These are phyloP conservation scores for Lacerta viridis DNA, from an alignment of 2,797 vertebrate species.

Conservation along the genomic window DNA sequence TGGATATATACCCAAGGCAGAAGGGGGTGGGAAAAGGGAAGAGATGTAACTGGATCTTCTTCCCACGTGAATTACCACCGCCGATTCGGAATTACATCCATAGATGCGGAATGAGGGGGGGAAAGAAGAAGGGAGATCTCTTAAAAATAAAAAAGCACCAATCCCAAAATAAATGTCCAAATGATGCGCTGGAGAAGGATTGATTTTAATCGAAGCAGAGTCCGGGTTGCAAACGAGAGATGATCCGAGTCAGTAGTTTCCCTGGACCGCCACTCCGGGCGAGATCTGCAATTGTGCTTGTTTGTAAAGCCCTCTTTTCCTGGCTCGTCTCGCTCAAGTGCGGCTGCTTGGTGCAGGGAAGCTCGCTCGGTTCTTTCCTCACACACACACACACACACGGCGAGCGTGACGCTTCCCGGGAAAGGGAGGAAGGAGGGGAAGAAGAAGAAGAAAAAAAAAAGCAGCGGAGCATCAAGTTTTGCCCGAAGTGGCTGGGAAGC, in stretches of 20 bases:
- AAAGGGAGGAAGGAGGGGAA: too few species aligned
- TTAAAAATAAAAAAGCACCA: conserved; percentile 39
- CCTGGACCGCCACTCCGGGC: conserved; percentile 73
- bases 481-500: conserved; percentile 75
- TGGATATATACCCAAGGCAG: conserved; percentile 63
- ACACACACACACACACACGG: not conserved
- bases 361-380: not conserved
- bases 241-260: conserved; percentile 74
- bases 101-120: conserved; percentile 68
- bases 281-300: conserved; percentile 79
- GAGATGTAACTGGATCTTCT: conserved; percentile 66
- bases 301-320: conserved; percentile 59
- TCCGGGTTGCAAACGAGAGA: conserved; percentile 72
- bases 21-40: conserved; percentile 41
- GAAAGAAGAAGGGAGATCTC: conserved; percentile 5
- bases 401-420: not conserved
- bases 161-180: not conserved
- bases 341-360: conserved; percentile 57
- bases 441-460: not conserved
- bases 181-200: not conserved
- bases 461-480: conserved; percentile 79
- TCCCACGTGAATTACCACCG: conserved; percentile 78
- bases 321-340: conserved; percentile 64
- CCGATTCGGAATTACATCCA: conserved; percentile 79
- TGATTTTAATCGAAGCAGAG: conserved; percentile 23